These are phyloP conservation scores for Ectropis crepuscularia DNA, from an alignment of 2,888 invertebrate genomes.

Conservation along the genomic window DNA sequence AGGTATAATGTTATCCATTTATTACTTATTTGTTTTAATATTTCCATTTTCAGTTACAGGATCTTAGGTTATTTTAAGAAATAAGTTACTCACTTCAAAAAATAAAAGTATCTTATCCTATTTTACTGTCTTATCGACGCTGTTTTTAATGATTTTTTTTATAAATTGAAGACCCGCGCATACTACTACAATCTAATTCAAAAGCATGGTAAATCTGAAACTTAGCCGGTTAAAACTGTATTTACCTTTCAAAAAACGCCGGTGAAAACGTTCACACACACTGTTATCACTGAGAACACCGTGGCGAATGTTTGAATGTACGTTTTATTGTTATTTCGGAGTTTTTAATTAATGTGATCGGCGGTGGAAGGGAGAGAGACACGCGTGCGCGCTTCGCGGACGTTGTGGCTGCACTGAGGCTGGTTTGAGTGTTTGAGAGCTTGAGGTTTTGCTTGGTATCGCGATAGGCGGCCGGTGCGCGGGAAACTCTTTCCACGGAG, in stretches of 20 bases:
- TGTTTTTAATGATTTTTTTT: too few species aligned
- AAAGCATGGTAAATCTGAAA: conserved; percentile 17
- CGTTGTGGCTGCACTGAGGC: conserved; percentile 33
- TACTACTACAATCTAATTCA: not conserved
- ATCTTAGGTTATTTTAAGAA: too few species aligned
- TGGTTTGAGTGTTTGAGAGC: not conserved
- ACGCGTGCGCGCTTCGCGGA: conserved; percentile 32
- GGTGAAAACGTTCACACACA: conserved; percentile 32
- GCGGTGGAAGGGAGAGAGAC: conserved; percentile 4
- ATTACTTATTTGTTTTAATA: too few species aligned
- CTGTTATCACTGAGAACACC: conserved; percentile 38
- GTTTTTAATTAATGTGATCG: conserved; percentile 32
- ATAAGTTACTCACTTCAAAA: too few species aligned
- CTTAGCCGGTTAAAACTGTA: conserved; percentile 8
- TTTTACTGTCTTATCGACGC: too few species aligned
- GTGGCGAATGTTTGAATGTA: conserved; percentile 19
- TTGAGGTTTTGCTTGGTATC: not conserved
- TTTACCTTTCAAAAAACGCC: conserved; percentile 34
- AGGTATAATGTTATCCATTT: too few species aligned
- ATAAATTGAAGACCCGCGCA: too few species aligned
- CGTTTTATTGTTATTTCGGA: conserved; percentile 33
- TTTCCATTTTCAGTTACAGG: too few species aligned
- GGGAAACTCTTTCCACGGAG: conserved; percentile 24
- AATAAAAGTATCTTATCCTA: too few species aligned
- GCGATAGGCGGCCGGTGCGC: conserved; percentile 17